phyloP scores from a whole-genome alignment of 2,113 vertebrate genomes.

The Australoheros scitulus region DNA sequence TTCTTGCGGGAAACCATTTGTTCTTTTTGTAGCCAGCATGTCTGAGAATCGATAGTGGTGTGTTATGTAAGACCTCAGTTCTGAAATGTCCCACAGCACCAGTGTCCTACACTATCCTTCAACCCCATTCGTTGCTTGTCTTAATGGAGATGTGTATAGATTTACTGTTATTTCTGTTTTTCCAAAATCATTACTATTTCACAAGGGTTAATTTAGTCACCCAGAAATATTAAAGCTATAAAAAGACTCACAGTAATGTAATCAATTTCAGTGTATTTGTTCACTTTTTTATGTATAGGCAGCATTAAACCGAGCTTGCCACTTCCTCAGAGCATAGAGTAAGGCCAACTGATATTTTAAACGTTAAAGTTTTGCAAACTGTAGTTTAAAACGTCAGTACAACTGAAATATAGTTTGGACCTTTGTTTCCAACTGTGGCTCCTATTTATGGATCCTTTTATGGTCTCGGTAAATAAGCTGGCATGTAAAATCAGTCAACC shows the following conservation, averaged over 20 bases:
- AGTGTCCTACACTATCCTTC: neutral
- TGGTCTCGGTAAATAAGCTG: neutral
- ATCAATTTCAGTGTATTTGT: neutral
- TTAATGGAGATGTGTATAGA: slow-evolving; percentile 10
- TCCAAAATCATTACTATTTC: slow-evolving; percentile 12
- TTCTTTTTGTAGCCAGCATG: slow-evolving; percentile 40
- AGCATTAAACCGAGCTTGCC: neutral
- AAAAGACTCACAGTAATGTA: neutral
- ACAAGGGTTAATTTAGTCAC: neutral
- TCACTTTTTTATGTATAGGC: neutral
- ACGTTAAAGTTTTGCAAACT: neutral
- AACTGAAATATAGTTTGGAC: too few relatives aligned
- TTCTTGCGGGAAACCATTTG: neutral
- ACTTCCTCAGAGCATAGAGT: neutral
- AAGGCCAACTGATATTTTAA: neutral
- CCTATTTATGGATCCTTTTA: neutral
- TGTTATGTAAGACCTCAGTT: slow-evolving; percentile 38
- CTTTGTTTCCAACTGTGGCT: neutral
- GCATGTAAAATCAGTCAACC: neutral
- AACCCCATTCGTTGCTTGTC: neutral
- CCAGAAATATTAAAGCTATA: neutral
- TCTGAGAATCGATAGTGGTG: slow-evolving; percentile 31
- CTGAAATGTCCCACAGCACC: slow-evolving; percentile 15
- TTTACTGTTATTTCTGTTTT: slow-evolving; percentile 29
- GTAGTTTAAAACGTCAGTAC: slow-evolving; percentile 1